A percentile compares a stretch with the other conserved stretches of the same genome.
These are phyloP conservation scores for Calcarius lapponicus DNA, from an alignment of 2,797 vertebrate species.

Conservation along the genomic window DNA sequence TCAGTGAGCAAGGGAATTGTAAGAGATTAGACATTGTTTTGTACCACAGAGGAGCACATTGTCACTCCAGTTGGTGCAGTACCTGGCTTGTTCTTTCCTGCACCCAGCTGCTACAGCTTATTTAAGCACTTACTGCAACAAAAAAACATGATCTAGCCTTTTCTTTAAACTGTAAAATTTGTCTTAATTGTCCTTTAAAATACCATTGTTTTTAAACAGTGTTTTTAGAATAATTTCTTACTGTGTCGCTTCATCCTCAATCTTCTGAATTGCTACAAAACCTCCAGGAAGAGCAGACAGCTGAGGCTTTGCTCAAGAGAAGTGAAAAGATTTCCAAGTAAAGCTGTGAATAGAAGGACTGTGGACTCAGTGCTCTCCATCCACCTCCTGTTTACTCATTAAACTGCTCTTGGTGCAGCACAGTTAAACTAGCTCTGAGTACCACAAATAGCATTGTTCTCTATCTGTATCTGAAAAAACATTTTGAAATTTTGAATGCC, in stretches of 20 bases:
- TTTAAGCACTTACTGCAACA: neutral
- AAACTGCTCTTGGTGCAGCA: neutral
- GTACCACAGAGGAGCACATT: neutral
- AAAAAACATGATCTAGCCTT: neutral
- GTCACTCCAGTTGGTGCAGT: neutral
- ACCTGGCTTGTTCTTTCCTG: conserved; percentile 20
- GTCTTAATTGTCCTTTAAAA: conserved; percentile 1
- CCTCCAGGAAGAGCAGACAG: neutral
- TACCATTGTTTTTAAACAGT: neutral
- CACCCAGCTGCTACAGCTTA: neutral
- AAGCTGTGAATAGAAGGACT: neutral
- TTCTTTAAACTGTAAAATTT: neutral
- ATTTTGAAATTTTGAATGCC: neutral
- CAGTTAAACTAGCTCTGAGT: neutral
- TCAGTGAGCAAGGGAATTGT: conserved; percentile 30
- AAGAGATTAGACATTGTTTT: conserved; percentile 56
- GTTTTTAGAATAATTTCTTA: neutral
- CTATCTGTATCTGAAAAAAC: neutral
- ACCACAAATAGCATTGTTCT: neutral
- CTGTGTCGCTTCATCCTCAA: neutral
- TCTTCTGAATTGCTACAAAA: neutral
- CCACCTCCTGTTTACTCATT: neutral
- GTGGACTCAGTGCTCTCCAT: rapidly evolving
- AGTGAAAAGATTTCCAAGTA: neutral
- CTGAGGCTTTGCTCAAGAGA: neutral